Percentiles rank a stretch among this genome's conserved stretches.
phyloP scores from a whole-genome alignment of 2,113 vertebrate species.

The Epinephelus lanceolatus region DNA sequence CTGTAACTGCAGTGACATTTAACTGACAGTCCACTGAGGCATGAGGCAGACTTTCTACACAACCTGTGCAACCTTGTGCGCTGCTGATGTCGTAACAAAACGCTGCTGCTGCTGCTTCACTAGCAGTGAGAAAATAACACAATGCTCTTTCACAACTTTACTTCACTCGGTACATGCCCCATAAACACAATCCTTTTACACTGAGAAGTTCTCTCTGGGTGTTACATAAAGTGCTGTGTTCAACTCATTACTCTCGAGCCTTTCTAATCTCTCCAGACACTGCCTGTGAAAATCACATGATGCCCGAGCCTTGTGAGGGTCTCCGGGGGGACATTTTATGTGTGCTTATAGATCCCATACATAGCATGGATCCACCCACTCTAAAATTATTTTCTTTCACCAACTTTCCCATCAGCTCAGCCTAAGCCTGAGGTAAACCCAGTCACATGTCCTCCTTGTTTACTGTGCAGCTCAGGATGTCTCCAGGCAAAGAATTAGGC shows the following conservation, averaged over 20 bases:
- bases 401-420: constrained; percentile 29
- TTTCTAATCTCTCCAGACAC: constrained; percentile 36
- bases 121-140: not conserved
- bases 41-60: not conserved
- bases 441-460: constrained; percentile 66
- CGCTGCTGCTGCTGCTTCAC: not conserved
- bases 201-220: not conserved
- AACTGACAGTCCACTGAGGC: not conserved
- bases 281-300: constrained; percentile 63
- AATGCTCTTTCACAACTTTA: constrained; percentile 35
- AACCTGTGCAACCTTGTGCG: constrained; percentile 4
- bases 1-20: not conserved
- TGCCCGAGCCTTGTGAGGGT: not conserved
- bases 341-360: not conserved
- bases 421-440: constrained; percentile 56
- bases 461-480: constrained; percentile 20
- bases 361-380: not conserved
- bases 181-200: not conserved
- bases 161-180: not conserved
- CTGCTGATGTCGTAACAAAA: constrained; percentile 26
- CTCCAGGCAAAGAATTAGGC: constrained; percentile 18
- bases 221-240: constrained; percentile 13
- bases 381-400: constrained; percentile 10
- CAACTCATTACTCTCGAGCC: not conserved
- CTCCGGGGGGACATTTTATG: not conserved